Percentiles rank a stretch among this genome's conserved stretches.
These are phyloP conservation scores for Mesochorus sp. DNA, from an alignment of 2,888 invertebrate genomes.

Conservation along the genomic window DNA sequence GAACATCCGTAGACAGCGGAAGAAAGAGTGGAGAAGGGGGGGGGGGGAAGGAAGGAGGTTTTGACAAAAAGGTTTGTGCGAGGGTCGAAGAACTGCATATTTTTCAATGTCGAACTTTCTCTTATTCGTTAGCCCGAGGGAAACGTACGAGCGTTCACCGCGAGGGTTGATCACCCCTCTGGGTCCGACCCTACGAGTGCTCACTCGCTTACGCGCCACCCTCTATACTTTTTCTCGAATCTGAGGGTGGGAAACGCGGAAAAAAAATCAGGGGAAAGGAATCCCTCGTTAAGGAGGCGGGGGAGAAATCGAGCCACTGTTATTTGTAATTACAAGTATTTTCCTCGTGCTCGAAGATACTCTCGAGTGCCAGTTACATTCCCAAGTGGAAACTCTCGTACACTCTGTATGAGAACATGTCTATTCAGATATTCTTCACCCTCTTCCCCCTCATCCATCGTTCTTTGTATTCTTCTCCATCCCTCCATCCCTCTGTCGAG, in stretches of 20 bases:
- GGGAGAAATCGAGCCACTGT: slow-evolving; percentile 69
- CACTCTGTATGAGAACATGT: slow-evolving; percentile 21
- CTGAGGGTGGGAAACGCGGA: slow-evolving; percentile 4
- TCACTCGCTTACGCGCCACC: neutral
- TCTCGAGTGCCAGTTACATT: slow-evolving; percentile 51
- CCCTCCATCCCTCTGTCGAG: neutral
- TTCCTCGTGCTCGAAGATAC: slow-evolving; percentile 48
- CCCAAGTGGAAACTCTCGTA: slow-evolving; percentile 32
- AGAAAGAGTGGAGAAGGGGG: too few relatives aligned
- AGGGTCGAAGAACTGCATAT: slow-evolving; percentile 38
- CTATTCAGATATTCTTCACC: slow-evolving; percentile 28
- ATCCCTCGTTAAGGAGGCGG: slow-evolving; percentile 56
- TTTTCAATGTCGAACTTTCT: slow-evolving; percentile 51
- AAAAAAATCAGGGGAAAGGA: slow-evolving; percentile 24
- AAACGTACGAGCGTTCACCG: slow-evolving; percentile 19
- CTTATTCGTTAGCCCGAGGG: slow-evolving; percentile 36
- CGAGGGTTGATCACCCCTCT: slow-evolving; percentile 44
- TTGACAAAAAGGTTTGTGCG: slow-evolving; percentile 13
- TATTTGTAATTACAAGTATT: slow-evolving; percentile 72
- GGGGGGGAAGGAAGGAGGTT: neutral
- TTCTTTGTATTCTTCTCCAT: neutral
- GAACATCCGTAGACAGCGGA: too few relatives aligned
- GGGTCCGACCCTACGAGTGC: neutral
- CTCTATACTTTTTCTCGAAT: neutral
- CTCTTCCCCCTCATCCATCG: neutral